These are phyloP conservation scores for Molorchus minor DNA, from an alignment of 2,888 invertebrate genomes.

Conservation along the genomic window DNA sequence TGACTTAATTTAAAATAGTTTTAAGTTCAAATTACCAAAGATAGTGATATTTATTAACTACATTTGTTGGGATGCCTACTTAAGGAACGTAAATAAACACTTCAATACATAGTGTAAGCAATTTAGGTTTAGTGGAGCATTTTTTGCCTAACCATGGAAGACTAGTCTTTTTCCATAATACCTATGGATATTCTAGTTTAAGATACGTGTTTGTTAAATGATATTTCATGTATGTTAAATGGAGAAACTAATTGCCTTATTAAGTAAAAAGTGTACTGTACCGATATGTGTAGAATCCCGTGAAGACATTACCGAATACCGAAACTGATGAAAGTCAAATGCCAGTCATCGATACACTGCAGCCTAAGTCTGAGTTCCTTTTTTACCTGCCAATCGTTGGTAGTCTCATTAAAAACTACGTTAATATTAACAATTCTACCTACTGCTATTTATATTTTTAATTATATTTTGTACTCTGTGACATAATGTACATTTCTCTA, in stretches of 20 bases:
- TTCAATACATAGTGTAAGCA: constrained; percentile 25
- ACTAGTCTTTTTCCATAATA: constrained; percentile 48
- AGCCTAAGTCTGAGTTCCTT: constrained; percentile 60
- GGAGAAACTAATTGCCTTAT: constrained; percentile 53
- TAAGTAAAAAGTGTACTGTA: constrained; percentile 45
- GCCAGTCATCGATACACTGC: constrained; percentile 50
- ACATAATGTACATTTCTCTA: constrained; percentile 62
- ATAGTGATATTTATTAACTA: constrained; percentile 54
- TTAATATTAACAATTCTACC: constrained; percentile 53
- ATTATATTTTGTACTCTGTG: constrained; percentile 63
- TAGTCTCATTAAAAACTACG: constrained; percentile 49
- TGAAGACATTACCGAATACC: constrained; percentile 37
- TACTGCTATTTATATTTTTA: constrained; percentile 62
- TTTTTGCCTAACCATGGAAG: constrained; percentile 43
- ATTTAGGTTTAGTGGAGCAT: constrained; percentile 41
- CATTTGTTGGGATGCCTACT: constrained; percentile 37
- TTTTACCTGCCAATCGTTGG: constrained; percentile 48
- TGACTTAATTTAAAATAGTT: constrained; percentile 49
- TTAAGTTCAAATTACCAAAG: constrained; percentile 61
- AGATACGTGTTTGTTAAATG: constrained; percentile 46
- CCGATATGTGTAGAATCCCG: constrained; percentile 45
- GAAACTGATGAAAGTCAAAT: constrained; percentile 22
- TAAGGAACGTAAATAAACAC: constrained; percentile 41
- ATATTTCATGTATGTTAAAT: constrained; percentile 43
- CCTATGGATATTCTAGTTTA: constrained; percentile 44